Evolutionary conservation across 2,113 vertebrate species (phyloP).

Genomic region (Pelusios castaneus): DNA sequence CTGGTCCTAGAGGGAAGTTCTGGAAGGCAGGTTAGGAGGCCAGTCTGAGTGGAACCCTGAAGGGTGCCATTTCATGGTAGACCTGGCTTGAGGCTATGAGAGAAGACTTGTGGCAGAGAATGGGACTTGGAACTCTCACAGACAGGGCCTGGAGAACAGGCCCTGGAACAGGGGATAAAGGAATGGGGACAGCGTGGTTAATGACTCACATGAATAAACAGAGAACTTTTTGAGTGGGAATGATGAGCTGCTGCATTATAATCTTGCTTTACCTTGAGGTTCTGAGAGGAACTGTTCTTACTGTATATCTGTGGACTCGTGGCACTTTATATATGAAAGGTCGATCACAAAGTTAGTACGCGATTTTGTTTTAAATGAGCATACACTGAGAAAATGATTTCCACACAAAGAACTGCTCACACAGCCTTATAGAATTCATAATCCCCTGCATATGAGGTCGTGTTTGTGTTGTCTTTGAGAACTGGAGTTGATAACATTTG

Average conservation of each 20-base stretch:
- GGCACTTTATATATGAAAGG: not conserved
- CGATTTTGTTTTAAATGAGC: not conserved
- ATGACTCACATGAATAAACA: not conserved
- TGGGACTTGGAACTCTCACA: not conserved
- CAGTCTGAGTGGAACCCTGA: not conserved
- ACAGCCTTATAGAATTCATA: accelerated
- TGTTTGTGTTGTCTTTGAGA: not conserved
- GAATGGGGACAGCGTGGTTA: not conserved
- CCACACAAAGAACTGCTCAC: not conserved
- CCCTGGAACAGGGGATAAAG: not conserved
- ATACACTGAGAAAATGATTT: not conserved
- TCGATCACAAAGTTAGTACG: not conserved
- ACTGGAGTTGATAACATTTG: not conserved
- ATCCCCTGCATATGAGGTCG: accelerated
- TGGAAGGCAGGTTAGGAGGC: not conserved
- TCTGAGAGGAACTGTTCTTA: too few species aligned
- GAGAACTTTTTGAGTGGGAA: not conserved
- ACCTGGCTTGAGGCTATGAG: not conserved
- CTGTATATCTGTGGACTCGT: not conserved
- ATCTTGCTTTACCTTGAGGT: too few species aligned
- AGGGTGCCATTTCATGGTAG: not conserved
- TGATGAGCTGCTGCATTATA: not conserved
- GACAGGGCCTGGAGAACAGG: not conserved
- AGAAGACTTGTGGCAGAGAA: not conserved
- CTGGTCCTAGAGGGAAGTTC: not conserved